Evolutionary conservation across 2,888 invertebrate species (phyloP).

Genomic region (Scaeva pyrastri): DNA sequence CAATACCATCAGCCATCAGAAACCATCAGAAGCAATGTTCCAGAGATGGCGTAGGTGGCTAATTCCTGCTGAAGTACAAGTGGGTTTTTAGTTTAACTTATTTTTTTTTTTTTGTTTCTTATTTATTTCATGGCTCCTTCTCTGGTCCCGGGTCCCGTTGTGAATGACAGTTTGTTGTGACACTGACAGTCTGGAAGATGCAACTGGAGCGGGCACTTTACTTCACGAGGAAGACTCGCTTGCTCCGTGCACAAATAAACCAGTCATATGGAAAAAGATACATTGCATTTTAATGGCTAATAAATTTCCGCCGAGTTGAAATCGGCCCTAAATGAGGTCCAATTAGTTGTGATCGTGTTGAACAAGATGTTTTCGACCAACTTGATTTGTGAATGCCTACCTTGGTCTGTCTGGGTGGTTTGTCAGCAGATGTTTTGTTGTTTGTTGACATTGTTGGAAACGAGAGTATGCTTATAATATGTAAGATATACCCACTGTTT

Average conservation of each 20-base stretch:
- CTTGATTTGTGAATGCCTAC: constrained; percentile 51
- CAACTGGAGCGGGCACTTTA: constrained; percentile 43
- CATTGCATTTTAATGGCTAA: constrained; percentile 63
- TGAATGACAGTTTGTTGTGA: constrained; percentile 69
- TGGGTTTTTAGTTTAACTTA: constrained; percentile 51
- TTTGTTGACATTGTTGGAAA: constrained; percentile 34
- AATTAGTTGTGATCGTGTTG: constrained; percentile 63
- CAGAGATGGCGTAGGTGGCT: constrained; percentile 59
- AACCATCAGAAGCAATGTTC: constrained; percentile 61
- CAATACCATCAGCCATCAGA: constrained; percentile 27
- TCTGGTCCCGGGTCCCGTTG: too few species aligned
- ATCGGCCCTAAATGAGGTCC: constrained; percentile 46
- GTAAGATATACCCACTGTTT: neutral
- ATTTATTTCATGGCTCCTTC: constrained; percentile 55
- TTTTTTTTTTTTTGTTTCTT: neutral
- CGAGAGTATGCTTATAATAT: neutral
- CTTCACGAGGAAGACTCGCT: neutral
- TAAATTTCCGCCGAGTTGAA: constrained; percentile 56
- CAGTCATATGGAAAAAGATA: constrained; percentile 45
- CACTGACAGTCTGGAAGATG: constrained; percentile 68
- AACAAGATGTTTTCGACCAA: constrained; percentile 61
- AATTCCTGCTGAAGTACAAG: constrained; percentile 45
- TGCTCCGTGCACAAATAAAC: constrained; percentile 27
- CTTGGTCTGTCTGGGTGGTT: constrained; percentile 41
- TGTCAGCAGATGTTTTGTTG: constrained; percentile 49